Percentiles rank a stretch among this genome's conserved stretches.
phyloP scores from a whole-genome alignment of 2,888 invertebrate species.

The Macropis europaea region DNA sequence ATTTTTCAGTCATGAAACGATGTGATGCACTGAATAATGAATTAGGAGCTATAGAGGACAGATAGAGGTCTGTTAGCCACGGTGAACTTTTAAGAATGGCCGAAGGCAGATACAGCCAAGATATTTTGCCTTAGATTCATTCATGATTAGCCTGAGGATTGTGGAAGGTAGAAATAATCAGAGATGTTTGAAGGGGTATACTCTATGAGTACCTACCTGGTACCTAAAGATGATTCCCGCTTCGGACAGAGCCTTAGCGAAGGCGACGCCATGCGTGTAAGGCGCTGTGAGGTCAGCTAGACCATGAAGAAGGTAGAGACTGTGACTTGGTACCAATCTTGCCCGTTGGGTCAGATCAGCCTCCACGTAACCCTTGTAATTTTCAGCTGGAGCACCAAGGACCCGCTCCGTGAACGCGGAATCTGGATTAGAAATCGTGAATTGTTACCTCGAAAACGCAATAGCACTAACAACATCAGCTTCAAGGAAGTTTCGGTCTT shows the following conservation, averaged over 20 bases:
- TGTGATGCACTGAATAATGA: too few relatives aligned
- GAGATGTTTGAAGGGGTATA: too few relatives aligned
- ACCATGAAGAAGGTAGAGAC: conserved; percentile 95
- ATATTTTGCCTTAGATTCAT: too few relatives aligned
- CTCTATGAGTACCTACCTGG: conserved; percentile 84
- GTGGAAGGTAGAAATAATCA: too few relatives aligned
- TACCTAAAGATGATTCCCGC: conserved; percentile 94
- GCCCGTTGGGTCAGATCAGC: conserved; percentile 95
- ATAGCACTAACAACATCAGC: not conserved
- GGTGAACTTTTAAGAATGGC: too few relatives aligned
- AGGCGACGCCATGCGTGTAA: conserved; percentile 94
- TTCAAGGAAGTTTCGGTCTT: not conserved
- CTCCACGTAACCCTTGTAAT: conserved; percentile 94
- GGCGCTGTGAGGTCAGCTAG: conserved; percentile 96
- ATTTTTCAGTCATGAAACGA: not conserved
- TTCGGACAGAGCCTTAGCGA: conserved; percentile 93
- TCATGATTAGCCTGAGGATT: too few relatives aligned
- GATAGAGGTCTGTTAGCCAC: too few relatives aligned
- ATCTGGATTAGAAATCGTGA: conserved; percentile 83
- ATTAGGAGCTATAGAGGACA: too few relatives aligned
- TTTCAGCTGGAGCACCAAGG: conserved; percentile 92
- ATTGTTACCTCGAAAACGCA: not conserved
- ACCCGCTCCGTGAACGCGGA: conserved; percentile 97
- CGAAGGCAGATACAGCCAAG: too few relatives aligned
- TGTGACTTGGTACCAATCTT: conserved; percentile 92